These are phyloP conservation scores for Notodonta ziczac DNA, from an alignment of 2,888 invertebrate species.

Conservation along the genomic window DNA sequence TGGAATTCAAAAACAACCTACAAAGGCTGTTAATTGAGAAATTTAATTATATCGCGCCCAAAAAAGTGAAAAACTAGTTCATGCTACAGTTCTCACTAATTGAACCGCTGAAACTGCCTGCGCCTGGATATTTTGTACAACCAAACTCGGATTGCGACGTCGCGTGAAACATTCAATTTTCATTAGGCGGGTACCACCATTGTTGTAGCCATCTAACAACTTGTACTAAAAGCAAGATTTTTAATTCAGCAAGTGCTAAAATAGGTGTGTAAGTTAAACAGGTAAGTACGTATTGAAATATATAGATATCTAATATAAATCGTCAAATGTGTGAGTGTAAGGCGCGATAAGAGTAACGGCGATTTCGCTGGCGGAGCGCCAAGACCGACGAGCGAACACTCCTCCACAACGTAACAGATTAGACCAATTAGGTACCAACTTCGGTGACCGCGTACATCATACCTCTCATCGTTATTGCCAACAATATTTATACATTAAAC, in stretches of 20 bases:
- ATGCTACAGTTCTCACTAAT: constrained; percentile 59
- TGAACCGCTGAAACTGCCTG: constrained; percentile 45
- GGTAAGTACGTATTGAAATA: too few relatives aligned
- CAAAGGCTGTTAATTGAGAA: constrained; percentile 17
- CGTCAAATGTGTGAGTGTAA: constrained; percentile 15
- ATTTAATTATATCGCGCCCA: constrained; percentile 23
- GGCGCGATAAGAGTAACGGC: constrained; percentile 44
- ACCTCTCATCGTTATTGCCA: constrained; percentile 28
- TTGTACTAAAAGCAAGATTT: neutral
- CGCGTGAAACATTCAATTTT: constrained; percentile 35
- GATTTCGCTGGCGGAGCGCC: constrained; percentile 44
- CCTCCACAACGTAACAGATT: constrained; percentile 37
- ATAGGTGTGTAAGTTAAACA: too few relatives aligned
- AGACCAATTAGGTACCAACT: constrained; percentile 39
- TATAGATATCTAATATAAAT: constrained; percentile 12
- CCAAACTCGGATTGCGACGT: constrained; percentile 28
- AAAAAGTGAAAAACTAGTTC: constrained; percentile 40
- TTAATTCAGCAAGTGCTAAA: neutral
- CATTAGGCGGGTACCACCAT: neutral
- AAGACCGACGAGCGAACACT: constrained; percentile 35
- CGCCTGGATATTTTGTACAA: constrained; percentile 37
- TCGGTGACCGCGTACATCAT: constrained; percentile 23
- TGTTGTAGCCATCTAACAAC: neutral
- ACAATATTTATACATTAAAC: constrained; percentile 11
- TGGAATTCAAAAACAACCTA: neutral